phyloP scores from a whole-genome alignment of 2,888 invertebrate species.

The Ctena decussata region DNA sequence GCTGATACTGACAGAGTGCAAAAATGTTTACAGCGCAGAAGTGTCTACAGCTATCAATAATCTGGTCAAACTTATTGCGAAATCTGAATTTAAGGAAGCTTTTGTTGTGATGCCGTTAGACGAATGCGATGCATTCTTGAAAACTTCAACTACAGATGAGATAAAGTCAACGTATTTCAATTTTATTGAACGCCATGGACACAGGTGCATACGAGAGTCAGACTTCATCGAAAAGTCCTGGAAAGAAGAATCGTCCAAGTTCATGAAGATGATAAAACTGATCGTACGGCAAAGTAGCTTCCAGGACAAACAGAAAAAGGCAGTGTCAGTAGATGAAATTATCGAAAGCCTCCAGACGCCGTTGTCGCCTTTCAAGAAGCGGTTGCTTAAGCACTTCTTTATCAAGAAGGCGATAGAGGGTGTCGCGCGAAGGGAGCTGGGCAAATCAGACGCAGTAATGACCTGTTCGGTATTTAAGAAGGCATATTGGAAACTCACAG shows the following conservation, averaged over 20 bases:
- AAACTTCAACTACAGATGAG: not conserved
- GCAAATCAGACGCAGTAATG: conserved; percentile 88
- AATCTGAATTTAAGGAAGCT: not conserved
- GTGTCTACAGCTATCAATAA: not conserved
- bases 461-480: conserved; percentile 89
- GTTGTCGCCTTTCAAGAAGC: not conserved
- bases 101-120: not conserved
- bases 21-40: not conserved
- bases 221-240: conserved; percentile 74
- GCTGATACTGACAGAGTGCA: not conserved
- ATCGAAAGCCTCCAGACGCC: conserved; percentile 1
- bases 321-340: not conserved
- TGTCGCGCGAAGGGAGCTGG: conserved; percentile 90
- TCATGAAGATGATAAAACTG: conserved; percentile 87
- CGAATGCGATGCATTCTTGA: not conserved
- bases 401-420: conserved; percentile 88
- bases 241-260: conserved; percentile 60
- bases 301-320: not conserved
- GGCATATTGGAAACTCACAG: conserved; percentile 89
- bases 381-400: conserved; percentile 3
- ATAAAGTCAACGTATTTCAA: not conserved
- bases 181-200: conserved; percentile 92
- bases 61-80: not conserved
- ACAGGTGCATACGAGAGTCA: conserved; percentile 89
- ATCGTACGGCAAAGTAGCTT: conserved; percentile 71